A percentile compares a stretch with the other conserved stretches of the same genome.
Conservation (phyloP, 2,888 invertebrate species). For the Candidula unifasciata region DNA sequence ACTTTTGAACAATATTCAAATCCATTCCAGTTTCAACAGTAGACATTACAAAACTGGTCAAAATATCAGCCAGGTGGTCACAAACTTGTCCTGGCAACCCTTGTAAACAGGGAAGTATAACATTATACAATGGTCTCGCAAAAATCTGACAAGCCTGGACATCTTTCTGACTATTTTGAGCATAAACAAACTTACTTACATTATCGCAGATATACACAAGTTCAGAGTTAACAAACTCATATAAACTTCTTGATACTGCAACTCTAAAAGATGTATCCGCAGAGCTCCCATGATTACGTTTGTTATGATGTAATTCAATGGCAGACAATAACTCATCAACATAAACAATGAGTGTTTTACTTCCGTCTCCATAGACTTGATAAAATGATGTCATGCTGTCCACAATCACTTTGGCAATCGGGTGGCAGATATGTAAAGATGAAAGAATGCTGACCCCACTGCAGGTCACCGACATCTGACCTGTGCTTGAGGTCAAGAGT, state of each 20-base stretch:
- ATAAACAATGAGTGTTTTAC: conserved; percentile 62
- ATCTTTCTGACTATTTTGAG: background rate
- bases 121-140: background rate
- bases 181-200: conserved; percentile 12
- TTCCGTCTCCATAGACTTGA: conserved; percentile 57
- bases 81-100: conserved; percentile 6
- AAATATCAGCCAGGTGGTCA: conserved; percentile 3
- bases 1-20: background rate
- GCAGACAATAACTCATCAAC: conserved; percentile 53
- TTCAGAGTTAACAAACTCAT: conserved; percentile 35
- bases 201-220: conserved; percentile 26
- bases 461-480: conserved; percentile 56
- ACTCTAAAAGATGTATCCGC: background rate
- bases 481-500: conserved; percentile 63
- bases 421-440: conserved; percentile 64
- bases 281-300: background rate
- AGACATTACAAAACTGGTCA: background rate
- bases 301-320: conserved; percentile 22
- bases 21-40: background rate
- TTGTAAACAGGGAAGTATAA: background rate
- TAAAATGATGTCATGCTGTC: conserved; percentile 55
- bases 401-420: conserved; percentile 61
- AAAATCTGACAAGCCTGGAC: too few relatives aligned
- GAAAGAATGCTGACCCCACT: conserved; percentile 64
- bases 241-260: conserved; percentile 22